Conservation (phyloP, 2,113 vertebrate species). For the Elephas maximus region DNA sequence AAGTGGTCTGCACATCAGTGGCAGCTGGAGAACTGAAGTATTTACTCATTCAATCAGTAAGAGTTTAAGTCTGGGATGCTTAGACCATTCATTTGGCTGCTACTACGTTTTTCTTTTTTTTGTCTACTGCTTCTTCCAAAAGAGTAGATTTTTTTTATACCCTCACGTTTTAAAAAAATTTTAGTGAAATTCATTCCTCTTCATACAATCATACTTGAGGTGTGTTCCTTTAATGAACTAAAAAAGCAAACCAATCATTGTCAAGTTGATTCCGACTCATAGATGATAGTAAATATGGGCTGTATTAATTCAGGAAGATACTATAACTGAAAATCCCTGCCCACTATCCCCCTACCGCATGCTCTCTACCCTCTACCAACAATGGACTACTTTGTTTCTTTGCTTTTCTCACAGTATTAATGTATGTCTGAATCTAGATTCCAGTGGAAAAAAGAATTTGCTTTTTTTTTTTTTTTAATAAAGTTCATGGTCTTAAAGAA, state of each 20-base stretch:
- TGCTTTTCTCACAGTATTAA: neutral
- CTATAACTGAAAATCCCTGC: neutral
- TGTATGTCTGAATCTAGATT: neutral
- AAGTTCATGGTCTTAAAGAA: neutral
- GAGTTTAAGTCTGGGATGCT: neutral
- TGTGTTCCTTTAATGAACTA: neutral
- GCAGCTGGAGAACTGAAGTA: neutral
- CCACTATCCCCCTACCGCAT: neutral
- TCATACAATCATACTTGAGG: slow-evolving; percentile 4
- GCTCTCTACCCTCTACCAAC: neutral
- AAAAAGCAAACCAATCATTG: too few species aligned
- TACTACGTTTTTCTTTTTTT: neutral
- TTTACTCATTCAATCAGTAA: neutral
- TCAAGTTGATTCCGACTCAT: neutral
- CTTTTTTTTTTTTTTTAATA: neutral
- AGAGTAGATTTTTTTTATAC: neutral
- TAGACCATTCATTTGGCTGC: neutral
- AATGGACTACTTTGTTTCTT: slow-evolving; percentile 6
- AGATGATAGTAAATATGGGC: neutral
- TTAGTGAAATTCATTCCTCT: neutral
- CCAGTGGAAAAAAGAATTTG: neutral
- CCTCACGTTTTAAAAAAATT: neutral
- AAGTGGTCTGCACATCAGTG: neutral
- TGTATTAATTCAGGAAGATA: neutral
- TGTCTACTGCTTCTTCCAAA: neutral